These are phyloP conservation scores for Synergus japonicus DNA, from an alignment of 2,888 invertebrate species.

Conservation along the genomic window DNA sequence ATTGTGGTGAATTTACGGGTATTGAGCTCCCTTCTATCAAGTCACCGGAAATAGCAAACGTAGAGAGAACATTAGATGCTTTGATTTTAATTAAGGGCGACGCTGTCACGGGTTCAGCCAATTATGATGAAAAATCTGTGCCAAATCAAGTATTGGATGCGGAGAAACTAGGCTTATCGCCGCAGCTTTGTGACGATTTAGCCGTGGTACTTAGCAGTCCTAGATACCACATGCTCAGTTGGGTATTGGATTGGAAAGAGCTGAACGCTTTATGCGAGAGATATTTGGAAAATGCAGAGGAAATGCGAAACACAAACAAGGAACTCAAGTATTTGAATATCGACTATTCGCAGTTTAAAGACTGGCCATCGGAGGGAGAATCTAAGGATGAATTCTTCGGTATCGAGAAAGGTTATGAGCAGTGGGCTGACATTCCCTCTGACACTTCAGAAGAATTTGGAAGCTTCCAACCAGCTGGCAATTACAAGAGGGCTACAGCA, in stretches of 20 bases:
- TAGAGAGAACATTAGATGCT: constrained; percentile 78
- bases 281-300: constrained; percentile 80
- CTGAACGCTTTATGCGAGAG: constrained; percentile 80
- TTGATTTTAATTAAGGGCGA: constrained; percentile 79
- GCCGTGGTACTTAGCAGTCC: constrained; percentile 85
- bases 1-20: constrained; percentile 66
- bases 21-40: constrained; percentile 56
- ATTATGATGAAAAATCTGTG: constrained; percentile 83
- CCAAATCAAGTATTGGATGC: constrained; percentile 81
- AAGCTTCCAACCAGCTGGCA: constrained; percentile 69
- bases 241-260: constrained; percentile 83
- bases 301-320: constrained; percentile 83
- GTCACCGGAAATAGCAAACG: constrained; percentile 69
- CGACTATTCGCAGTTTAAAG: constrained; percentile 84
- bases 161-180: constrained; percentile 83
- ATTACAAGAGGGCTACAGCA: constrained; percentile 66
- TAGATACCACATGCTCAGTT: constrained; percentile 85
- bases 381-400: constrained; percentile 80
- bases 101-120: constrained; percentile 80
- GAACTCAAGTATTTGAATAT: constrained; percentile 87
- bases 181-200: constrained; percentile 85
- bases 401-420: constrained; percentile 82
- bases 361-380: constrained; percentile 81
- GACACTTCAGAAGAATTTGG: constrained; percentile 72
- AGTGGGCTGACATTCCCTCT: constrained; percentile 73